Conservation (phyloP, 2,113 vertebrate species). For the Cryptoleucopteryx plumbea region DNA sequence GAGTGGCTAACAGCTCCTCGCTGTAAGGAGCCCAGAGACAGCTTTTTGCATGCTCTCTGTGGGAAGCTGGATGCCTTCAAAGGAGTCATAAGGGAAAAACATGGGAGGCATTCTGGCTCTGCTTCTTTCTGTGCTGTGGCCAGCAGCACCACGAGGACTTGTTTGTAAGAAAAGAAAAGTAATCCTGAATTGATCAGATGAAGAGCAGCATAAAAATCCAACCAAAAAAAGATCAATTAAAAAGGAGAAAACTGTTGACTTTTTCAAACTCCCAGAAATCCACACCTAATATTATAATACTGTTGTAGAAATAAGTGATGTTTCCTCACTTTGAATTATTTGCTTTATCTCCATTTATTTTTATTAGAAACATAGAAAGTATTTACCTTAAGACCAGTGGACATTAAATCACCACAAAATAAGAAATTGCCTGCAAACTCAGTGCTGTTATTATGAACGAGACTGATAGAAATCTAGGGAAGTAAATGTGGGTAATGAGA, state of each 20-base stretch:
- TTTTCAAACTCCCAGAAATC: neutral
- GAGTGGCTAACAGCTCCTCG: neutral
- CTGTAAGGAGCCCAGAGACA: neutral
- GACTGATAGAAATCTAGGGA: neutral
- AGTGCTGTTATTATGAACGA: neutral
- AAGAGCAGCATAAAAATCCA: neutral
- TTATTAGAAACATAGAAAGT: neutral
- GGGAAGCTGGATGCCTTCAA: slow-evolving; percentile 31
- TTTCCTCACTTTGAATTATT: neutral
- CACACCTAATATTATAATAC: neutral
- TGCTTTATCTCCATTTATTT: neutral
- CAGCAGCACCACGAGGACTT: neutral
- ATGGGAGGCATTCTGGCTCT: slow-evolving; percentile 8
- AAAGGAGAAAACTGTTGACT: neutral
- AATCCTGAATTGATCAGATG: neutral
- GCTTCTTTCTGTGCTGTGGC: neutral
- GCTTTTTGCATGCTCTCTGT: neutral
- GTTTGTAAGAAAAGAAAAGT: neutral
- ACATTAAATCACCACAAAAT: neutral
- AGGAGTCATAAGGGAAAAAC: slow-evolving; percentile 30
- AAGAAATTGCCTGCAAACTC: neutral
- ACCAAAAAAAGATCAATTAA: neutral
- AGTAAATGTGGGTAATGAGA: neutral
- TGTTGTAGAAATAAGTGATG: neutral
- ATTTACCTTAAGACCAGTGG: neutral